phyloP scores from a whole-genome alignment of 2,113 vertebrate species.

The Dasyornis broadbenti region DNA sequence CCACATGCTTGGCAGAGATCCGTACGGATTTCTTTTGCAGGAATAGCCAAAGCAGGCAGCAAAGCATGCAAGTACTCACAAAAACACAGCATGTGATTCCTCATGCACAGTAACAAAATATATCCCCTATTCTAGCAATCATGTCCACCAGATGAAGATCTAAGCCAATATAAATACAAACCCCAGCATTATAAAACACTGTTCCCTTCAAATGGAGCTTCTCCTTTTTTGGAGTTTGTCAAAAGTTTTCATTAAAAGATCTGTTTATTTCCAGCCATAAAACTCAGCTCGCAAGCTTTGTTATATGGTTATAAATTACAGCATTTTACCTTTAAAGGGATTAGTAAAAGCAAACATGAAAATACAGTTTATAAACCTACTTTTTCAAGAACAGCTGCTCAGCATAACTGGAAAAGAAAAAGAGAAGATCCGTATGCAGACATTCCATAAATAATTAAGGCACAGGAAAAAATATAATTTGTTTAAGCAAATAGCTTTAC shows the following conservation, averaged over 20 bases:
- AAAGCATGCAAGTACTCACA: background rate
- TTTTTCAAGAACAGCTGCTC: conserved; percentile 62
- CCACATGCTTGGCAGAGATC: background rate
- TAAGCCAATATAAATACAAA: conserved; percentile 7
- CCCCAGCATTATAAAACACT: background rate
- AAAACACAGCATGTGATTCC: background rate
- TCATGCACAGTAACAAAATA: background rate
- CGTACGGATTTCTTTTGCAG: background rate
- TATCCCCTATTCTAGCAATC: background rate
- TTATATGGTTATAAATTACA: background rate
- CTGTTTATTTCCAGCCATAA: background rate
- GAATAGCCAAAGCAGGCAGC: background rate
- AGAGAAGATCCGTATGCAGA: background rate
- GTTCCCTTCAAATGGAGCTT: background rate
- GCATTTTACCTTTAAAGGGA: conserved; percentile 14
- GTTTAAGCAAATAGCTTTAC: background rate
- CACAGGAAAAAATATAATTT: background rate
- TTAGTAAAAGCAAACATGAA: conserved; percentile 45
- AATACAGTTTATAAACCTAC: conserved; percentile 61
- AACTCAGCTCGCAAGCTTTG: background rate
- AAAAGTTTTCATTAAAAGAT: background rate
- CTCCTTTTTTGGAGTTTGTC: background rate
- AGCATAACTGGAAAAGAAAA: conserved; percentile 56
- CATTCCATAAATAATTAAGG: conserved; percentile 7
- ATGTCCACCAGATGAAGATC: background rate